Conservation (phyloP, 2,113 vertebrate species). For the Limnothrissa miodon region DNA sequence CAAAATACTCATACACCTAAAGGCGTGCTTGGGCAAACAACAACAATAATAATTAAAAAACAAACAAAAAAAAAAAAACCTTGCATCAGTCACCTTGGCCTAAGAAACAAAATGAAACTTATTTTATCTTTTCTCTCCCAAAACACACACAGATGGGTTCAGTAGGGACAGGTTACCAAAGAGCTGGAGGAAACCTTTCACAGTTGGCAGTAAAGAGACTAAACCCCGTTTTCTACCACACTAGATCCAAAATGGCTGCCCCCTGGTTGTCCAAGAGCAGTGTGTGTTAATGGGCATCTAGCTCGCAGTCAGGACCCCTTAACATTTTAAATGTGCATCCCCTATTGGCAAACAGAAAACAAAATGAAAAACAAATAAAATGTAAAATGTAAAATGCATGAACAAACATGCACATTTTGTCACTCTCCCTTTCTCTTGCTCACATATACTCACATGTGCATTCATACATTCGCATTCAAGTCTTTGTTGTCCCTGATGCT, state of each 20-base stretch:
- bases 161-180: neutral
- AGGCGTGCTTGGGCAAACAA: neutral
- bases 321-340: neutral
- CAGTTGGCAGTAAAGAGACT: neutral
- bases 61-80: neutral
- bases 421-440: neutral
- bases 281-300: neutral
- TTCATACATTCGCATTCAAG: constrained; percentile 18
- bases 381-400: neutral
- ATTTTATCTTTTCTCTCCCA: neutral
- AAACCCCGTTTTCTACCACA: neutral
- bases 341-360: constrained; percentile 18
- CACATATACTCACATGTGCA: neutral
- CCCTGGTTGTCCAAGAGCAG: neutral
- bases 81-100: neutral
- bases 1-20: neutral
- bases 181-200: neutral
- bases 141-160: neutral
- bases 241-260: neutral
- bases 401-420: neutral
- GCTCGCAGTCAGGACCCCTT: neutral
- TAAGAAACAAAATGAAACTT: neutral
- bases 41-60: neutral
- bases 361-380: neutral
- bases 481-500: constrained; percentile 45